Base-by-base conservation (phyloP, 2,888 invertebrate species). In the Orthonevra nobilis region DNA sequence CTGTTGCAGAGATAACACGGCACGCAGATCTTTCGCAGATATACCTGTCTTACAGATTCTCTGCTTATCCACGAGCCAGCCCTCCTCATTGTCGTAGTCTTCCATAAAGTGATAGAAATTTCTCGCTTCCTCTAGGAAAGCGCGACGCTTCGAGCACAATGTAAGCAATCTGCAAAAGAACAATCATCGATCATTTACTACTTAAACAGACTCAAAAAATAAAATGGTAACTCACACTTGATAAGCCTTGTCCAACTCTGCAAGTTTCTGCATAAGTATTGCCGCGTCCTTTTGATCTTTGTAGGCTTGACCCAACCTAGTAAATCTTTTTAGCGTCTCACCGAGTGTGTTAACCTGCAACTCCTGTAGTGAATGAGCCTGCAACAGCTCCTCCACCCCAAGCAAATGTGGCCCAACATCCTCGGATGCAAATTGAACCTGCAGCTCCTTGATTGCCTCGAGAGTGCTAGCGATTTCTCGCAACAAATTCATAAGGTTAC, bases 11-110 rank as follows among this genome's bases (percentile, higher is more conserved):
- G 96, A 96, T 26, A 96, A 91, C 3, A 98, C 97, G 0, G 96
- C 97, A 58, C 96, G 92, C 42, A 98, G 90, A 88, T 99, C 98
- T 88, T 97, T 98, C 0, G 97, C 97, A 0, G 95, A 93, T 19
- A 97, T 95, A n/a, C 95, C 96, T 0, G 97, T 94, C 85, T 95
- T 95, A 87, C 98, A 97, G 75, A 98, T 94, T 3, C 96, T 91
- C 87, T 97, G 96, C 86, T 97, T 97, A 86, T 99, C 99, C 0
- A 95, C 93, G 60, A 99, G 91, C 98, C 99, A 99, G 0, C 96
- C 94, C 90, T 98, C 98, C 89, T 99, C 99, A 84, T 99, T 99
- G 84, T 99, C 98, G 84, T 97, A 95, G 86, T 99, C 98, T 88
- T 98, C 97, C 68, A 98, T 90, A 89, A 99, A 98, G 89, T 98